A percentile compares a stretch with the other conserved stretches of the same genome.
phyloP scores from a whole-genome alignment of 2,113 vertebrate genomes.

The Galbula dea region DNA sequence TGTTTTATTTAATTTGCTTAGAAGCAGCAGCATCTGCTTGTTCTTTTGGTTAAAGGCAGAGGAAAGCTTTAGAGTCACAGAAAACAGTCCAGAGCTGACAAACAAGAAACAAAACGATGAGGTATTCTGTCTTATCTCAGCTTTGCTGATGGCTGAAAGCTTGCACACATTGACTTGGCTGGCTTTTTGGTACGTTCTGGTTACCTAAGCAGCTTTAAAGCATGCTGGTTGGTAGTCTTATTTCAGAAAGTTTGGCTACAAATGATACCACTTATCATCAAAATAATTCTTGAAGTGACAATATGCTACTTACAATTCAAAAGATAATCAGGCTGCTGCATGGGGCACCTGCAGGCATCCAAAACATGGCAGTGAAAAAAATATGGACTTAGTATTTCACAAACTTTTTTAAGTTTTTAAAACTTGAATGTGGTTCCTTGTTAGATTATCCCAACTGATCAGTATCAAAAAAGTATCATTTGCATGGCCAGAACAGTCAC shows the following conservation, averaged over 20 bases:
- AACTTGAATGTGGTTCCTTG: background rate
- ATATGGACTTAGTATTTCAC: background rate
- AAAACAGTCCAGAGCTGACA: background rate
- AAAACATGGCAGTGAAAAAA: background rate
- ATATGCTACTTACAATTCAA: background rate
- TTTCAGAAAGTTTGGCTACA: background rate
- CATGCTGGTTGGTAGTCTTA: background rate
- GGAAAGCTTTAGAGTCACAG: background rate
- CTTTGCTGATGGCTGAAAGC: background rate
- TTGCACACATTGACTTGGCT: background rate
- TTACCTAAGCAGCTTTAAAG: background rate
- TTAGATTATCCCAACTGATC: background rate
- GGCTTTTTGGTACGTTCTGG: background rate
- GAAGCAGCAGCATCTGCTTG: background rate
- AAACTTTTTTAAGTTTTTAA: background rate
- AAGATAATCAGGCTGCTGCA: background rate
- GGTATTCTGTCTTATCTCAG: background rate
- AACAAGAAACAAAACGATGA: background rate
- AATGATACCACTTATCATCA: background rate
- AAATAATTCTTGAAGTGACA: background rate
- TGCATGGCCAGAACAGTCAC: background rate
- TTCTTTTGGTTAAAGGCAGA: background rate
- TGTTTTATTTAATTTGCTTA: background rate
- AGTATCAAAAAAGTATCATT: background rate
- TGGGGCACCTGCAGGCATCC: background rate